Evolutionary conservation across 2,888 invertebrate species (phyloP).

Genomic region (Agonum fuliginosum): DNA sequence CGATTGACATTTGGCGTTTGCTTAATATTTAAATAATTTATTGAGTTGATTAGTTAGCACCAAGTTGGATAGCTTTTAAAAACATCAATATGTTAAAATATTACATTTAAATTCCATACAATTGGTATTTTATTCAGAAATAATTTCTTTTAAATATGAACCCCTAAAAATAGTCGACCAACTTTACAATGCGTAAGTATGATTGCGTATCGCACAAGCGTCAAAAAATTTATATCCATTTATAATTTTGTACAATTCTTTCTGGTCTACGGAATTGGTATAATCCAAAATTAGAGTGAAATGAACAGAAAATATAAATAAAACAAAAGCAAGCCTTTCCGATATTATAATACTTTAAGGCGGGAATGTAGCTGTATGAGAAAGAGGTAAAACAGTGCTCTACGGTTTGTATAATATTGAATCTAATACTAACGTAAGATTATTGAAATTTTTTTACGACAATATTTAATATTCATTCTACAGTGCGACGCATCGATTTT

Average conservation of each 20-base stretch:
- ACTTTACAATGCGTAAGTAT: constrained; percentile 17
- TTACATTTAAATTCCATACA: constrained; percentile 38
- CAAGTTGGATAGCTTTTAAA: constrained; percentile 58
- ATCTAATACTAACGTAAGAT: too few relatives aligned
- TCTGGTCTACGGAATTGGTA: background rate
- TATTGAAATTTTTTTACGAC: too few relatives aligned
- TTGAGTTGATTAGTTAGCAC: constrained; percentile 54
- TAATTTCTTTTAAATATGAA: constrained; percentile 9
- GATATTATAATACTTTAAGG: too few relatives aligned
- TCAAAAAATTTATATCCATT: background rate
- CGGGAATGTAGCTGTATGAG: too few relatives aligned
- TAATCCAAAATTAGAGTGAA: background rate
- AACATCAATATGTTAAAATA: constrained; percentile 52
- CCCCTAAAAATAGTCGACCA: constrained; percentile 44
- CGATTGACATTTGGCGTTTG: constrained; percentile 58
- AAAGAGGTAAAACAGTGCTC: too few relatives aligned
- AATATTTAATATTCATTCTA: too few relatives aligned
- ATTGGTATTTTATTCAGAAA: constrained; percentile 31
- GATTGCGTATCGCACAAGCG: constrained; percentile 31
- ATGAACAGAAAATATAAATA: background rate
- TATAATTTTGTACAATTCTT: constrained; percentile 39
- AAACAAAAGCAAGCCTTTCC: background rate
- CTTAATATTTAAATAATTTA: constrained; percentile 45
- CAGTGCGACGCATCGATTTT: too few relatives aligned
- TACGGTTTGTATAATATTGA: too few relatives aligned